Conservation (phyloP, 2,888 invertebrate genomes). For the Tupiocoris notatus region DNA sequence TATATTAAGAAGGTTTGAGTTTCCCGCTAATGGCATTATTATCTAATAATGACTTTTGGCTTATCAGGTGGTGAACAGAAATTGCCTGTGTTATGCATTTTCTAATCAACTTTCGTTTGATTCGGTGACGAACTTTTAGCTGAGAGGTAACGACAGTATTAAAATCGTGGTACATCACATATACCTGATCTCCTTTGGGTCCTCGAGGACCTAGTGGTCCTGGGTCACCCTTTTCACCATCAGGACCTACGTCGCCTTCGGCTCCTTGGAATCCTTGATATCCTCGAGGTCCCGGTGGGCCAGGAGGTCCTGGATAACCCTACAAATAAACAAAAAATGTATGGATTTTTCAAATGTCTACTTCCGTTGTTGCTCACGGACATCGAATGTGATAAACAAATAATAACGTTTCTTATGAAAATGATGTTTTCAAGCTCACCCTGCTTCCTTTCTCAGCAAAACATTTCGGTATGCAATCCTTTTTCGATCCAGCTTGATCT, state of each 20-base stretch:
- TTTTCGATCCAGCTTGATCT: conserved; percentile 48
- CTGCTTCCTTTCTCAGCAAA: conserved; percentile 83
- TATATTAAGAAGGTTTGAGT: too few relatives aligned
- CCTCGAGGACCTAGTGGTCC: conserved; percentile 79
- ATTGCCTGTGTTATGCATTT: too few relatives aligned
- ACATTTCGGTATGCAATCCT: conserved; percentile 76
- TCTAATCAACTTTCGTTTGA: too few relatives aligned
- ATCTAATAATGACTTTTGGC: too few relatives aligned
- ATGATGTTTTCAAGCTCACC: conserved; percentile 56
- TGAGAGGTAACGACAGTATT: too few relatives aligned
- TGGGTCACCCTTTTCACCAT: conserved; percentile 73
- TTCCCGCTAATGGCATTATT: too few relatives aligned
- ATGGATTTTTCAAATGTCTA: background rate
- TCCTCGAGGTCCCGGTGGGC: conserved; percentile 76
- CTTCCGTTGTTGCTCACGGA: background rate
- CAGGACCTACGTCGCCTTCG: conserved; percentile 65
- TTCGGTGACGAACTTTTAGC: too few relatives aligned
- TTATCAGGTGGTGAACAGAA: too few relatives aligned
- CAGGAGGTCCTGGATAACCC: conserved; percentile 74
- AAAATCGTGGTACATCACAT: conserved; percentile 51
- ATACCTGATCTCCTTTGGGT: conserved; percentile 82
- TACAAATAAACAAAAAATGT: conserved; percentile 53
- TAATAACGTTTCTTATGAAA: too few relatives aligned
- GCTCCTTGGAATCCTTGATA: conserved; percentile 72
- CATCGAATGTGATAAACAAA: background rate